Conservation (phyloP, 2,113 vertebrate genomes). For the cat (Felis catus) region DNA sequence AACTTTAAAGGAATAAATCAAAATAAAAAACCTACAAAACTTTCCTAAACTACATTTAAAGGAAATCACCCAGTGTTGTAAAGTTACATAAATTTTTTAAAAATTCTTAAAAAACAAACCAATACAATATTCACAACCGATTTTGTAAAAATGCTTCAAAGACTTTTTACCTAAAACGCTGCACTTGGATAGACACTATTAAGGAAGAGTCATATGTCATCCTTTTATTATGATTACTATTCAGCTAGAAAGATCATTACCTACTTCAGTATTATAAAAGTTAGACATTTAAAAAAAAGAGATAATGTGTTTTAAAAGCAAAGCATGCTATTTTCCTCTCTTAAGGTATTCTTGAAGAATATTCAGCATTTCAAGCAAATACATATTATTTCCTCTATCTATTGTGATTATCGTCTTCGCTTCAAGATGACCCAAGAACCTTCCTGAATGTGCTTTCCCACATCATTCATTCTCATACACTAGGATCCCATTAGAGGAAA, state of each 20-base stretch:
- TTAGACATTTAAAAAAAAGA: not conserved
- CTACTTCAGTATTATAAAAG: not conserved
- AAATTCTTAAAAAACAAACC: not conserved
- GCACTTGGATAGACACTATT: not conserved
- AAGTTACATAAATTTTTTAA: not conserved
- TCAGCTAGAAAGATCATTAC: not conserved
- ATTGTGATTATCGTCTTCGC: slow-evolving; percentile 48
- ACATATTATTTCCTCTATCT: slow-evolving; percentile 45
- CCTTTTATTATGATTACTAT: slow-evolving; percentile 22
- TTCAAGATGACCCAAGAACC: slow-evolving; percentile 55
- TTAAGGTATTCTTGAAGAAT: not conserved
- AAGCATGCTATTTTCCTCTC: not conserved
- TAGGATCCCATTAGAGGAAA: slow-evolving; percentile 9
- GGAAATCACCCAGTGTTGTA: not conserved
- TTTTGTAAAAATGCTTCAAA: slow-evolving; percentile 24
- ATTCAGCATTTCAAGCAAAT: slow-evolving; percentile 32
- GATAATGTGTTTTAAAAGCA: slow-evolving; percentile 35
- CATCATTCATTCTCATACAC: not conserved
- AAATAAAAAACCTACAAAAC: not conserved
- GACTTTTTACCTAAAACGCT: not conserved
- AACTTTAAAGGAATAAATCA: not conserved
- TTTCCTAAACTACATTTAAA: slow-evolving; percentile 12
- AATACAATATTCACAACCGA: slow-evolving; percentile 8
- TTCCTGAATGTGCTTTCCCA: slow-evolving; percentile 59
- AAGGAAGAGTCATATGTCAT: not conserved